Percentiles rank a stretch among this genome's conserved stretches.
phyloP scores from a whole-genome alignment of 2,888 invertebrate genomes.

The Caenorhabditis sp. region DNA sequence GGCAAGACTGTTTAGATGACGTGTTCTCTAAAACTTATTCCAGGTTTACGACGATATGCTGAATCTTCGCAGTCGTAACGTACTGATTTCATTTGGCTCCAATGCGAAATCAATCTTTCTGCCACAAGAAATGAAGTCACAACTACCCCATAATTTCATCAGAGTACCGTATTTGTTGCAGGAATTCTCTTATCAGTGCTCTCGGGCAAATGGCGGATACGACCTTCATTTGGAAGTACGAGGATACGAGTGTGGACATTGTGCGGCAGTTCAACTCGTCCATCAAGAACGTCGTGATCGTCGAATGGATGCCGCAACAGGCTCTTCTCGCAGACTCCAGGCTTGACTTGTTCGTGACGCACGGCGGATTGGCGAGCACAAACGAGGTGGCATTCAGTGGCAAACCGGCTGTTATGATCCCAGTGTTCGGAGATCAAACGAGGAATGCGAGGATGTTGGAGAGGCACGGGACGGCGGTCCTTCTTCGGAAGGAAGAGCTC shows the following conservation, averaged over 20 bases:
- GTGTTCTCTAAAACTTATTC: too few species aligned
- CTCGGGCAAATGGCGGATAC: slow-evolving; percentile 52
- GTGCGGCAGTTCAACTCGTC: slow-evolving; percentile 25
- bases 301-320: slow-evolving; percentile 67
- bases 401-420: slow-evolving; percentile 44
- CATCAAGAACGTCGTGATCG: slow-evolving; percentile 57
- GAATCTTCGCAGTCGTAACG: slow-evolving; percentile 15
- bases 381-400: slow-evolving; percentile 54
- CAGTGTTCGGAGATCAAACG: slow-evolving; percentile 59
- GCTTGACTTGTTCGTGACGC: slow-evolving; percentile 53
- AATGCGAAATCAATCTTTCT: slow-evolving; percentile 30
- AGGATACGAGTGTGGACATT: slow-evolving; percentile 37
- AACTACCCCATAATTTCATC: background rate
- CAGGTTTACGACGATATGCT: slow-evolving; percentile 44
- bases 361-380: slow-evolving; percentile 55
- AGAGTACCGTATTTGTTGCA: slow-evolving; percentile 21
- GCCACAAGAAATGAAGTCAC: slow-evolving; percentile 31
- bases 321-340: slow-evolving; percentile 48
- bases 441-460: slow-evolving; percentile 48
- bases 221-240: slow-evolving; percentile 68
- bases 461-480: slow-evolving; percentile 40
- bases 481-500: slow-evolving; percentile 40
- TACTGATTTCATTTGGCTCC: slow-evolving; percentile 51
- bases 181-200: slow-evolving; percentile 52
- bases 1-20: background rate